phyloP scores from a whole-genome alignment of 2,113 vertebrate species.

The Fregetta grallaria region DNA sequence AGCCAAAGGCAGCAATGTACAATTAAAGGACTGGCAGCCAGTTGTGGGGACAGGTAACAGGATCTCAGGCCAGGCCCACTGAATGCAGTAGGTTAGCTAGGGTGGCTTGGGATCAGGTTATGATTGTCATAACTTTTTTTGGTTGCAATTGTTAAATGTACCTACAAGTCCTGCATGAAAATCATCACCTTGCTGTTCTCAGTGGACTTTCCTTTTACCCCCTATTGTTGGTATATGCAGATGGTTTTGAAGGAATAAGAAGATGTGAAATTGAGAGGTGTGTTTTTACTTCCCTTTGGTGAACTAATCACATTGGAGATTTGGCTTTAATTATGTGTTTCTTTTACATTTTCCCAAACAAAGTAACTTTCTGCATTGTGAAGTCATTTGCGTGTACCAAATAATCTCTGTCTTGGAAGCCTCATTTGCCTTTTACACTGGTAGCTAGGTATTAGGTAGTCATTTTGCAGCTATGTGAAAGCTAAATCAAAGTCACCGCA shows the following conservation, averaged over 20 bases:
- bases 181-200: neutral
- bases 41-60: neutral
- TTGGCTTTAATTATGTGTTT: neutral
- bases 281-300: neutral
- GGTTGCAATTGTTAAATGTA: neutral
- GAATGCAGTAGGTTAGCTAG: neutral
- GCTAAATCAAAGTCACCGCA: neutral
- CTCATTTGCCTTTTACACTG: neutral
- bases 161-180: neutral
- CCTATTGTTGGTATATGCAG: too few species aligned
- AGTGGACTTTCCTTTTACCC: neutral
- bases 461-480: neutral
- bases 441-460: neutral
- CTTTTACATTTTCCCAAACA: neutral
- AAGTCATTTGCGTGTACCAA: neutral
- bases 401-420: neutral
- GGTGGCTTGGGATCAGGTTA: neutral
- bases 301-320: neutral
- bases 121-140: neutral
- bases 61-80: neutral
- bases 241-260: neutral
- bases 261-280: neutral
- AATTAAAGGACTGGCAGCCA: neutral
- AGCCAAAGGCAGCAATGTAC: neutral
- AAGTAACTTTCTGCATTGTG: neutral